These are phyloP conservation scores for Physella acuta DNA, from an alignment of 1,140 invertebrate species.

Conservation along the genomic window DNA sequence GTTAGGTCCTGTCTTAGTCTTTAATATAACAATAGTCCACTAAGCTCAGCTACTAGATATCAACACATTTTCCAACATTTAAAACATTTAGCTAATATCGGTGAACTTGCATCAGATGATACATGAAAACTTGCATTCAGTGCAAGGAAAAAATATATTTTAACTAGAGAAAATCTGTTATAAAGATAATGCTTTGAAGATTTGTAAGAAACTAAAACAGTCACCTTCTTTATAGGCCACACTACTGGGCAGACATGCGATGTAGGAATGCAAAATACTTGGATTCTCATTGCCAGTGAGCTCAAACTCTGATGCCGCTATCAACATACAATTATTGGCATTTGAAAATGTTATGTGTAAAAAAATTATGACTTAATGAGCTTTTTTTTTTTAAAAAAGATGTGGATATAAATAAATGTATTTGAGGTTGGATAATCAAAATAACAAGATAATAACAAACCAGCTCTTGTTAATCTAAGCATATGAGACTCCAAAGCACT, in stretches of 20 bases:
- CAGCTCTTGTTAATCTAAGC: conserved; percentile 50
- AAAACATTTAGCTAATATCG: no score
- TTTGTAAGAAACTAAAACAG: no score
- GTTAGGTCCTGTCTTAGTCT: no score
- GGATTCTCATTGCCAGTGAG: conserved; percentile 57
- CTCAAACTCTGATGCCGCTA: conserved; percentile 55
- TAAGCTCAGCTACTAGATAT: no score
- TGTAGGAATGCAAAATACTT: conserved; percentile 57
- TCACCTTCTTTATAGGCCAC: conserved; percentile 56
- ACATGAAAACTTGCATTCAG: no score
- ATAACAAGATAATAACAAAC: no score
- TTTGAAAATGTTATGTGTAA: neutral
- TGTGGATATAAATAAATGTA: neutral
- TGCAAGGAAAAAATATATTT: no score
- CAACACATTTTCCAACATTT: no score
- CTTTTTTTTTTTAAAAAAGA: neutral
- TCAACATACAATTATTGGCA: conserved; percentile 22
- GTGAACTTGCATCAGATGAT: no score
- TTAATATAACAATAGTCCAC: no score
- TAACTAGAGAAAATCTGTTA: no score
- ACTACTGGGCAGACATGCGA: conserved; percentile 55
- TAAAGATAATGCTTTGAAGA: no score
- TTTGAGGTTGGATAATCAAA: neutral
- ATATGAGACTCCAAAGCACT: conserved; percentile 57
- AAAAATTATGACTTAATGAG: neutral